Base-by-base conservation (phyloP, 2,888 invertebrate species). In the Atherix ibis region DNA sequence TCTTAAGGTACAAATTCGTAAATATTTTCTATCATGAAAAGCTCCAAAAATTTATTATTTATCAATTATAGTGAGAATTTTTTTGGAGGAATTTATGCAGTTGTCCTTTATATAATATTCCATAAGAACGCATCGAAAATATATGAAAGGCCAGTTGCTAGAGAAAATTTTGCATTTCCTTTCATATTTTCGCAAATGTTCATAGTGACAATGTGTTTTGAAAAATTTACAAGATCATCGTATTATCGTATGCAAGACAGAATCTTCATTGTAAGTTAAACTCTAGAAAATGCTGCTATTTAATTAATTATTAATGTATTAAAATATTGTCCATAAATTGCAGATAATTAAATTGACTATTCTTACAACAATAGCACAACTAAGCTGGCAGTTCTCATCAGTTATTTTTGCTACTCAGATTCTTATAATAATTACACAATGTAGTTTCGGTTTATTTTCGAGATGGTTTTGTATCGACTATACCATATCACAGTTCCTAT, bases 101-200 rank as follows among this genome's bases (percentile, higher is more conserved):
- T 76, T 5, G 52, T 70, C 0, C 73, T 76, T 5, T 88, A 80
- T 54, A 73, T 85, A 46, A 80, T 74, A 48, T 88, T 88, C 56
- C 88, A 89, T 54, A 71, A 71, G 17, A 84, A 87, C 53, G 76
- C 74, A 31, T 84, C 88, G 0, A 64, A 88, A 30, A 83, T 87
- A 4, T 83, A 84, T 49, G 85, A 87, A 76, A 74, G 83, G 0
- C 88, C 89, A 0, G 78, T 87, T 26, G 68, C 88, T 30, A 61
- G 89, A 16, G 89, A 91, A 57, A 87, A 82, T 51, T 80, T 87
- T 52, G 84, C 82, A 1, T 81, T 79, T 49, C 89, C 89, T 0
- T 65, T 84, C 26, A 66, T 85, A 41, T 63, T 87, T 12, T 60
- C 73, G 34, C 83, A 89, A 53, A 73, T 78, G 60, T 73, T 76